Evolutionary conservation across 2,113 vertebrate species (phyloP).

Genomic region (Saccopteryx bilineata): DNA sequence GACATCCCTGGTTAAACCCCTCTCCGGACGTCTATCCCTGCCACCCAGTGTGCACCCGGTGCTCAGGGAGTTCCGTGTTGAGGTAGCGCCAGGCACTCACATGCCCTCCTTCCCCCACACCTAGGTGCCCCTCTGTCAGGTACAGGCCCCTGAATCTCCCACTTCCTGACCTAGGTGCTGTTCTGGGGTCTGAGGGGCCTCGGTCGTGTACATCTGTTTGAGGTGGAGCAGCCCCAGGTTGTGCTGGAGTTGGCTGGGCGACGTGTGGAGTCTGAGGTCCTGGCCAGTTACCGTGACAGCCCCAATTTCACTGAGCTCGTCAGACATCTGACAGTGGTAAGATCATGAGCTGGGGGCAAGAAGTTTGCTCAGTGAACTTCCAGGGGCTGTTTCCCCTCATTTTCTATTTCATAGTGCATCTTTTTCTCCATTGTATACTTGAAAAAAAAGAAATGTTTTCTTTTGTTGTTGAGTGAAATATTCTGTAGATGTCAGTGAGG

Average conservation of each 20-base stretch:
- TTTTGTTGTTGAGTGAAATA: too few species aligned
- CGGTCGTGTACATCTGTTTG: slow-evolving; percentile 94
- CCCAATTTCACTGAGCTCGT: slow-evolving; percentile 95
- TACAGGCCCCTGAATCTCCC: not conserved
- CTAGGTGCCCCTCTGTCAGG: not conserved
- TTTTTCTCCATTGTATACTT: not conserved
- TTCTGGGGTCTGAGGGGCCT: slow-evolving; percentile 96
- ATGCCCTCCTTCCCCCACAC: not conserved
- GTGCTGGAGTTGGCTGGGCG: slow-evolving; percentile 94
- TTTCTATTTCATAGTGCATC: not conserved
- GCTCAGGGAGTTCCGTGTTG: slow-evolving; percentile 94
- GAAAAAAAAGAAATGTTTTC: not conserved
- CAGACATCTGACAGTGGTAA: slow-evolving; percentile 94
- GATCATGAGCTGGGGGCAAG: not conserved
- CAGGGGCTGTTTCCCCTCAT: not conserved
- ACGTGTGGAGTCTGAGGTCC: slow-evolving; percentile 94
- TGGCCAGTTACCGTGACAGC: slow-evolving; percentile 90
- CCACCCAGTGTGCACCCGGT: slow-evolving; percentile 92
- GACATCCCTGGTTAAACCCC: slow-evolving; percentile 84
- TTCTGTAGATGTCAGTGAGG: not conserved
- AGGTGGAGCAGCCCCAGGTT: slow-evolving; percentile 94
- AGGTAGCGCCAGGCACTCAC: slow-evolving; percentile 85
- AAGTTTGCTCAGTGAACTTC: not conserved
- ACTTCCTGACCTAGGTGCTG: slow-evolving; percentile 89
- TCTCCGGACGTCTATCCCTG: slow-evolving; percentile 88